Evolutionary conservation across 1,140 invertebrate species (phyloP).

Genomic region (Cherax destructor): DNA sequence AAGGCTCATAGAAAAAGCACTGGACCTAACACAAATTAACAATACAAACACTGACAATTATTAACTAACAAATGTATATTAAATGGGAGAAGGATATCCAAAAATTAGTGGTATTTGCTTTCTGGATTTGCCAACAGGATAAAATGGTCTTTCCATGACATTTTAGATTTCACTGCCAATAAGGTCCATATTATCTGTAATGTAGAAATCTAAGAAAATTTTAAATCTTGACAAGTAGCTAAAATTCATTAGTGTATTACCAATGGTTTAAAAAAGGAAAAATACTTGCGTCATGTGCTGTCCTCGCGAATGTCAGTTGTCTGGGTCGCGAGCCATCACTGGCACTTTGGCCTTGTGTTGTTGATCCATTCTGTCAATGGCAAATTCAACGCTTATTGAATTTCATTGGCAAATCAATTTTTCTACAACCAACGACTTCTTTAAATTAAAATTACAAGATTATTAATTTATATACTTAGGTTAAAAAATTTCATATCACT

Average conservation of each 20-base stretch:
- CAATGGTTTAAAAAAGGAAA: slow-evolving; percentile 67
- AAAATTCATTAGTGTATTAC: slow-evolving; percentile 56
- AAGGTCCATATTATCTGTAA: slow-evolving; percentile 52
- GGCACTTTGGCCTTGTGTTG: slow-evolving; percentile 68
- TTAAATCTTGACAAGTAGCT: slow-evolving; percentile 15
- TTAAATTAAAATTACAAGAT: slow-evolving; percentile 8
- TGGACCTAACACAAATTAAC: not conserved
- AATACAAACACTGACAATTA: not conserved
- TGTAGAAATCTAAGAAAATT: slow-evolving; percentile 11
- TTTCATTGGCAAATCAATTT: slow-evolving; percentile 42
- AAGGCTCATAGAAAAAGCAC: not conserved
- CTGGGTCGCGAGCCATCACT: slow-evolving; percentile 67
- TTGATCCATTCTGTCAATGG: slow-evolving; percentile 68
- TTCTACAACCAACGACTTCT: slow-evolving; percentile 48
- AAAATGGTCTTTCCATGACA: slow-evolving; percentile 33
- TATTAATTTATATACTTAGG: slow-evolving; percentile 18
- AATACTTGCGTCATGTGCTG: slow-evolving; percentile 68
- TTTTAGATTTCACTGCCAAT: slow-evolving; percentile 28
- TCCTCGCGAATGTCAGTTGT: slow-evolving; percentile 69
- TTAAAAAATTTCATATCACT: slow-evolving; percentile 13
- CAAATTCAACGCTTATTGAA: slow-evolving; percentile 63
- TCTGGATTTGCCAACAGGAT: slow-evolving; percentile 58
- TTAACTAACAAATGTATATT: not conserved
- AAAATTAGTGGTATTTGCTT: slow-evolving; percentile 31
- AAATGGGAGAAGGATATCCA: not conserved